These are phyloP conservation scores for Thysanoteuthis rhombus DNA, from an alignment of 2,888 invertebrate species.

Conservation along the genomic window DNA sequence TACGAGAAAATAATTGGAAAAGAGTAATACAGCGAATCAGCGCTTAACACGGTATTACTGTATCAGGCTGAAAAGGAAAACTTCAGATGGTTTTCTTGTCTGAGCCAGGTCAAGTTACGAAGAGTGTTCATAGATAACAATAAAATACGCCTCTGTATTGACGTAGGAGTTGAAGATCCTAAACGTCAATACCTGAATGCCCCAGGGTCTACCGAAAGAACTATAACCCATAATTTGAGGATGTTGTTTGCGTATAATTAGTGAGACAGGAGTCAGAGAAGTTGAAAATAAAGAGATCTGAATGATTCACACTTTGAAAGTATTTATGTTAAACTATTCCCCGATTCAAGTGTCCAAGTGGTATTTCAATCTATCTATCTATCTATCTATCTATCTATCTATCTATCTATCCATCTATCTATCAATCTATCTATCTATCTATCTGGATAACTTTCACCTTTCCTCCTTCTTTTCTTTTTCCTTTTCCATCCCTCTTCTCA, in stretches of 20 bases:
- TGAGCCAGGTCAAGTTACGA: not conserved
- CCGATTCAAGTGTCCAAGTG: not conserved
- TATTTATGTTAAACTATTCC: not conserved
- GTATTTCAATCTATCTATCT: no score
- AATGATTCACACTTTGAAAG: not conserved
- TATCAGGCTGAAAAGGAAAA: no score
- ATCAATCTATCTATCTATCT: no score
- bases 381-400: no score
- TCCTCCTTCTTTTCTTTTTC: no score
- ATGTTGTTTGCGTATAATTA: not conserved
- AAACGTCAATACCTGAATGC: not conserved
- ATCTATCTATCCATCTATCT: no score
- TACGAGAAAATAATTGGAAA: no score
- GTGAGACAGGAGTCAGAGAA: not conserved
- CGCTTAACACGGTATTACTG: no score
- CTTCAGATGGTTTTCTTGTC: not conserved
- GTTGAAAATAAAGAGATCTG: not conserved
- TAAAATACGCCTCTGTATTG: not conserved
- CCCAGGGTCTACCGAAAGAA: not conserved
- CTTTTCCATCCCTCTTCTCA: no score
- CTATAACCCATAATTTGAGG: not conserved
- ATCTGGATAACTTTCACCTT: no score
- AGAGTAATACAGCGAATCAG: no score
- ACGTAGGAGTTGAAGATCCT: not conserved
- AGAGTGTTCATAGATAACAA: not conserved